A percentile compares a stretch with the other conserved stretches of the same genome.
Evolutionary conservation across 1,140 invertebrate genomes (phyloP).

Genomic region (Drosophila carrolli): DNA sequence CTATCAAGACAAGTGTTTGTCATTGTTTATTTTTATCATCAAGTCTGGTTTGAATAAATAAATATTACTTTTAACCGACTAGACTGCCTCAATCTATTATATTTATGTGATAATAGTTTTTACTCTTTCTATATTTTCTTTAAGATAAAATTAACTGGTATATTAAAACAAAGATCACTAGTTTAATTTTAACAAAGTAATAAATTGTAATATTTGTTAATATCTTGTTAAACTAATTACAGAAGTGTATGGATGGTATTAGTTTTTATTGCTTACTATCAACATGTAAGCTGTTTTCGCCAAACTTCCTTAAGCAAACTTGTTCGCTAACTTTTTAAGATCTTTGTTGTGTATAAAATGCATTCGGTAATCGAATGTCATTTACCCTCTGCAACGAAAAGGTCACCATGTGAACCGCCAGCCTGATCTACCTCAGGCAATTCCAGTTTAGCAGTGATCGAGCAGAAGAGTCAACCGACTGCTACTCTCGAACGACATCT

Average conservation of each 20-base stretch:
- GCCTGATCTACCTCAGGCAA: conserved; percentile 28
- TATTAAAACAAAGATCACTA: too few relatives aligned
- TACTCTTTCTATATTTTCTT: too few relatives aligned
- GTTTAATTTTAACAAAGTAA: too few relatives aligned
- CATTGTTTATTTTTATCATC: background rate
- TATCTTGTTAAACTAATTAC: too few relatives aligned
- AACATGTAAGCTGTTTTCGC: conserved; percentile 3
- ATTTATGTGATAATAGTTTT: too few relatives aligned
- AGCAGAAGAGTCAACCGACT: conserved; percentile 35
- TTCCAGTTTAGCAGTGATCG: conserved; percentile 28
- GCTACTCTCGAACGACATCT: conserved; percentile 22
- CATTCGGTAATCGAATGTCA: conserved; percentile 9
- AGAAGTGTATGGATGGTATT: background rate
- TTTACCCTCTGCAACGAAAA: conserved; percentile 26
- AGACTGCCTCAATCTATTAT: too few relatives aligned
- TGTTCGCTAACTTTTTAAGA: background rate
- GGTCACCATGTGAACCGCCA: conserved; percentile 16
- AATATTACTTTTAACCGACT: too few relatives aligned
- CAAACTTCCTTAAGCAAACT: conserved; percentile 13
- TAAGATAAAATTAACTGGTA: too few relatives aligned
- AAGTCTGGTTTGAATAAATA: too few relatives aligned
- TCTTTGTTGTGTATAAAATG: background rate
- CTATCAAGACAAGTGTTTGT: too few relatives aligned
- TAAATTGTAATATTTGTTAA: too few relatives aligned
- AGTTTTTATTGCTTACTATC: conserved; percentile 6